Conservation (phyloP, 2,888 invertebrate genomes). For the Tricholauxania praeusta region DNA sequence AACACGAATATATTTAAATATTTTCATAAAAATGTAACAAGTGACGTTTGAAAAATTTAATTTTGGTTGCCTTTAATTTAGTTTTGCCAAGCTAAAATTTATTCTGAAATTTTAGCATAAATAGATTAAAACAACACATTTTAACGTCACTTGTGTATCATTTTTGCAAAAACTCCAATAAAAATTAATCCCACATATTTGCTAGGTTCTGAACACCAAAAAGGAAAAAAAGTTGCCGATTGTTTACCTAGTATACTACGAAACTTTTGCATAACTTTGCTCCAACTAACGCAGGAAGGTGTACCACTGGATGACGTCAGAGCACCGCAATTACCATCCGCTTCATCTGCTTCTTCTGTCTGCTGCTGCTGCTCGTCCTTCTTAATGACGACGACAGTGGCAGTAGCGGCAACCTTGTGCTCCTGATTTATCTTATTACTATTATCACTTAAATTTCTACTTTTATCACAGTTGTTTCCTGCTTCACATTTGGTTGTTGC, state of each 20-base stretch:
- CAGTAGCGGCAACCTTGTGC: slow-evolving; percentile 32
- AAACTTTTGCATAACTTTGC: slow-evolving; percentile 63
- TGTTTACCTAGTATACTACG: slow-evolving; percentile 62
- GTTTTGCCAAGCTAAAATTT: too few species aligned
- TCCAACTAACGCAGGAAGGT: slow-evolving; percentile 66
- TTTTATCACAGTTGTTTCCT: slow-evolving; percentile 49
- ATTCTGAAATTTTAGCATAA: too few species aligned
- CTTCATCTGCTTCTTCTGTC: slow-evolving; percentile 33
- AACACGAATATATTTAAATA: too few species aligned
- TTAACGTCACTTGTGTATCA: not conserved
- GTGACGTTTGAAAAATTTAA: too few species aligned
- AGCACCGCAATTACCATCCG: slow-evolving; percentile 35
- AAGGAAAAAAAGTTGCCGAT: not conserved
- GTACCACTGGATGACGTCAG: slow-evolving; percentile 48
- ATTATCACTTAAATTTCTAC: slow-evolving; percentile 42
- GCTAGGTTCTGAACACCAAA: slow-evolving; percentile 2
- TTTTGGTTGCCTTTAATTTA: too few species aligned
- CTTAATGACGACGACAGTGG: slow-evolving; percentile 8
- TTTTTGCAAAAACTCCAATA: too few species aligned
- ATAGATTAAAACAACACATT: not conserved
- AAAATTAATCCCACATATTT: too few species aligned
- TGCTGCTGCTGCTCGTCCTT: slow-evolving; percentile 27
- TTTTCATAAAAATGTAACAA: too few species aligned
- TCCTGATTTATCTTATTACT: slow-evolving; percentile 18
- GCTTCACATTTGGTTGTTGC: slow-evolving; percentile 34